These are phyloP conservation scores for Limnephilus rhombicus DNA, from an alignment of 2,888 invertebrate species.

Conservation along the genomic window DNA sequence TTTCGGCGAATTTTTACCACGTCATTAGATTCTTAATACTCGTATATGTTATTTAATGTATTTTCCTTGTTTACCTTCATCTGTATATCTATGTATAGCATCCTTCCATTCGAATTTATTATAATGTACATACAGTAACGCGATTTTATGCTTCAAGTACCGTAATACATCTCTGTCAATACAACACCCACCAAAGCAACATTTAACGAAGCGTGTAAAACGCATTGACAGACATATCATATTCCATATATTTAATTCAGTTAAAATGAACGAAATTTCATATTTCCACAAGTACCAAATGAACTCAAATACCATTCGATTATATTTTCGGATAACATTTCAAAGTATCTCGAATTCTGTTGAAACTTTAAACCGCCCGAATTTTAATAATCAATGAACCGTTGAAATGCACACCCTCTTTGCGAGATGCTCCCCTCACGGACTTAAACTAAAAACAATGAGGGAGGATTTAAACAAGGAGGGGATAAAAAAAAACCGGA, in stretches of 20 bases:
- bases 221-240: neutral
- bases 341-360: slow-evolving; percentile 6
- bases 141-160: neutral
- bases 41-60: neutral
- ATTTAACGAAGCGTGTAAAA: neutral
- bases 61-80: neutral
- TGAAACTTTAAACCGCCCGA: slow-evolving; percentile 60
- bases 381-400: slow-evolving; percentile 67
- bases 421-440: slow-evolving; percentile 28
- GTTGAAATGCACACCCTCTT: slow-evolving; percentile 63
- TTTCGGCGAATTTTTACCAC: neutral
- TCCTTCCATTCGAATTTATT: neutral
- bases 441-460: slow-evolving; percentile 65
- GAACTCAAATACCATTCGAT: slow-evolving; percentile 23
- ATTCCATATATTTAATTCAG: neutral
- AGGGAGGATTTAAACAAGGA: slow-evolving; percentile 62
- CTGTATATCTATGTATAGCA: neutral
- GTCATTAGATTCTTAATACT: neutral
- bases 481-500: slow-evolving; percentile 56
- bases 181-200: neutral
- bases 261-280: slow-evolving; percentile 4
- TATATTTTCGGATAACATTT: slow-evolving; percentile 30
- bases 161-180: neutral
- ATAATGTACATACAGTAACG: neutral
- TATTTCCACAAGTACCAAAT: neutral